Base-by-base conservation (phyloP, 2,888 invertebrate species). In the Scelioninae gen. 1 region DNA sequence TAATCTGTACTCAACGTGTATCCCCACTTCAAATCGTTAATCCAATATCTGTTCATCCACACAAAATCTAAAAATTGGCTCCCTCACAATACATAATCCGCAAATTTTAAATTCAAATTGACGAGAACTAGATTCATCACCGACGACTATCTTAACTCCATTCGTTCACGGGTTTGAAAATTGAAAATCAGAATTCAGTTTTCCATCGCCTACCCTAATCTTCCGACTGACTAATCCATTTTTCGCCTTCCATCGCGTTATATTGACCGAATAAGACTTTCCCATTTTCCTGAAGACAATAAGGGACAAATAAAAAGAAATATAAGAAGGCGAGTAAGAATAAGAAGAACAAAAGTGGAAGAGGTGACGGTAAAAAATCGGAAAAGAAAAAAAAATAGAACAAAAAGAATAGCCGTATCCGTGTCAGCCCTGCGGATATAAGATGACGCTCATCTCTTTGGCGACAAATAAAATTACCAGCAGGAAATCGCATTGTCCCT, bases 151-250 rank as follows among this genome's bases (percentile, higher is more conserved):
- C 65, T 65, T 58, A 58, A 65, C 65, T 75, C 38, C n/a, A 5
- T 15, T 62, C 32, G 1, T 32, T 2, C 13, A 6, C 7, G 38
- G 13, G 60, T 62, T 62, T 6, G 60, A 68, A 66, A 76, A 74
- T 76, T 68, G 68, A 76, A 76, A 68, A 68, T 60, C 60, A 29
- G 34, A 13, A 68, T 60, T 62, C 47, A 31, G 40, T 60, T 68
- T 53, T 43, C 62, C 47, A 45, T 62, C 60, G 55, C 7, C 32
- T 32, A 34, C 66, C 51, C 74, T 69, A 78, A 71, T 63, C 75
- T 58, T n/a, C 43, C 5, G 13, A n/a, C 13, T n/a, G 32, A 45
- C 51, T 77, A 82, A 82, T 82, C 76, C 51, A 66, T 76, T 81
- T 76, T 76, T 53, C 63, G 49, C 58, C 13, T 16, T 15, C 71